Percentiles rank a stretch among this genome's conserved stretches.
Conservation (phyloP, 2,797 vertebrate species). For the Rhinichthys osculus region DNA sequence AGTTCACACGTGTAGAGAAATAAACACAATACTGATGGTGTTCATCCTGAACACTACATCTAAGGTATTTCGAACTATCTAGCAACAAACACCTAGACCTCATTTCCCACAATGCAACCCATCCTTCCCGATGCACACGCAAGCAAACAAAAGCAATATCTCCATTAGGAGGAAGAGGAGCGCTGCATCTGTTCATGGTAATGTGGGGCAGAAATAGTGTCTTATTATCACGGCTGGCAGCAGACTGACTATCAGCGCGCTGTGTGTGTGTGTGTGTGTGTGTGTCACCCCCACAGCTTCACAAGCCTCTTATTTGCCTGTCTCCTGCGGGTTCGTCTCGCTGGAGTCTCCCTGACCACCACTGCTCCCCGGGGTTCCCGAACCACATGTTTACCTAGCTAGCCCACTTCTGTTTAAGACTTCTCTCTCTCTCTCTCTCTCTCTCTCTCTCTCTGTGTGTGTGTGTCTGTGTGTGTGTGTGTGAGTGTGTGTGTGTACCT, state of each 20-base stretch:
- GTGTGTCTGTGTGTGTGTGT: constrained; percentile 26
- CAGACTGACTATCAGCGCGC: constrained; percentile 42
- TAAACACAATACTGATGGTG: no score
- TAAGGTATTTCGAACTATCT: not conserved
- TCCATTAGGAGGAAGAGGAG: not conserved
- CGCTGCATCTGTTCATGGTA: not conserved
- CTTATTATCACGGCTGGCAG: constrained; percentile 33
- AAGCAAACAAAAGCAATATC: not conserved
- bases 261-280: constrained; percentile 55
- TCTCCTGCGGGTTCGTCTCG: constrained; percentile 71
- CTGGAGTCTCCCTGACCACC: constrained; percentile 79
- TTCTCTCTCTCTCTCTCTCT: not conserved
- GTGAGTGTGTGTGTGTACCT: not conserved
- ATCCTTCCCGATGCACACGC: not conserved
- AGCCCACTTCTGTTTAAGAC: constrained; percentile 76
- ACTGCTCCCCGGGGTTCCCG: constrained; percentile 69
- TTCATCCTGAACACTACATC: not conserved
- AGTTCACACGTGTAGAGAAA: no score
- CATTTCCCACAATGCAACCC: not conserved
- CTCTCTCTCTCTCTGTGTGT: not conserved
- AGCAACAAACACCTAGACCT: not conserved
- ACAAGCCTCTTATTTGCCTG: constrained; percentile 71
- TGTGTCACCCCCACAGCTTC: not conserved
- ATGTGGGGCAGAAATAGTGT: constrained; percentile 17
- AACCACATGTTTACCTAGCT: constrained; percentile 77